Percentiles rank a stretch among this genome's conserved stretches.
Conservation (phyloP, 2,888 invertebrate genomes). For the Campoletis raptor region DNA sequence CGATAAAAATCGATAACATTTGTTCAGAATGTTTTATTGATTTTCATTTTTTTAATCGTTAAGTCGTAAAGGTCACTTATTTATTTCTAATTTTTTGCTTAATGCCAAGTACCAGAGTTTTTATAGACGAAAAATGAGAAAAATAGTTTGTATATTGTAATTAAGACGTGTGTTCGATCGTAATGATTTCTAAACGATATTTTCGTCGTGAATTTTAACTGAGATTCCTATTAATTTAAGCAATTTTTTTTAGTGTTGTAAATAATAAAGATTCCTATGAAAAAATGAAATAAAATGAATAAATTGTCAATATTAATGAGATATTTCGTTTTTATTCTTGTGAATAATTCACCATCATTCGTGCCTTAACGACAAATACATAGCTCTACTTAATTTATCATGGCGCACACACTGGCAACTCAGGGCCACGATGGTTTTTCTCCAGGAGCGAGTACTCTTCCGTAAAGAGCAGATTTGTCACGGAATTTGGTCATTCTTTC, state of each 20-base stretch:
- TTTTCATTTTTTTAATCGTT: too few species aligned
- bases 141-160: neutral
- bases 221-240: neutral
- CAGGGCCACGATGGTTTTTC: slow-evolving; percentile 91
- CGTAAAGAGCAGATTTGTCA: slow-evolving; percentile 93
- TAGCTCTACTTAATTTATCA: slow-evolving; percentile 43
- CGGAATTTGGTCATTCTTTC: slow-evolving; percentile 90
- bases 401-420: slow-evolving; percentile 68
- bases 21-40: too few species aligned
- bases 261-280: neutral
- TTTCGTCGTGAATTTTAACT: neutral
- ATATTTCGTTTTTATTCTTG: slow-evolving; percentile 11
- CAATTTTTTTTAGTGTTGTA: neutral
- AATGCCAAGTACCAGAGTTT: too few species aligned
- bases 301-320: neutral
- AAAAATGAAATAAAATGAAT: neutral
- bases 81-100: too few species aligned
- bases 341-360: neutral
- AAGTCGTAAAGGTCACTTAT: too few species aligned
- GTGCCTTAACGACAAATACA: slow-evolving; percentile 40
- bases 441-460: slow-evolving; percentile 88
- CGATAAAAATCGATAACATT: too few species aligned
- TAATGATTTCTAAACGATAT: neutral
- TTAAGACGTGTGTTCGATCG: neutral
- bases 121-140: too few species aligned